A percentile compares a stretch with the other conserved stretches of the same genome.
Evolutionary conservation across 2,113 vertebrate genomes (phyloP).

Genomic region (Pterophyllum scalare): DNA sequence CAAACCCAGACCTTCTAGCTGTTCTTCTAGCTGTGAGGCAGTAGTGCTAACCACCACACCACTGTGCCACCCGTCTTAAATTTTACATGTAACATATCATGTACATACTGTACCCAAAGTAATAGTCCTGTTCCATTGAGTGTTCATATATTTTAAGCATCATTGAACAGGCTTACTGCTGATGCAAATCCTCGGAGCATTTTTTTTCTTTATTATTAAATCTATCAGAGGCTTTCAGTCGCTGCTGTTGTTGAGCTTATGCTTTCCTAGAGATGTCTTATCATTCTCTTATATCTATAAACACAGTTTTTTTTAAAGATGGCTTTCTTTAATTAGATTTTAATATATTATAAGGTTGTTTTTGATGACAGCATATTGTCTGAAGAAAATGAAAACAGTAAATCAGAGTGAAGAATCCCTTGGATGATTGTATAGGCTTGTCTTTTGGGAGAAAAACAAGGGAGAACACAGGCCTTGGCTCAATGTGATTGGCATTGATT

Average conservation of each 20-base stretch:
- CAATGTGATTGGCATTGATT: slow-evolving; percentile 77
- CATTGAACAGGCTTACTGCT: slow-evolving; percentile 23
- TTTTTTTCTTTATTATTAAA: slow-evolving; percentile 26
- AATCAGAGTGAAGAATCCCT: slow-evolving; percentile 51
- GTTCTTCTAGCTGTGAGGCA: no score
- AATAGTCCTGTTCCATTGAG: neutral
- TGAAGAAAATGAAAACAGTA: slow-evolving; percentile 60
- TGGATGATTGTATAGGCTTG: slow-evolving; percentile 46
- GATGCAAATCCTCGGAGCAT: slow-evolving; percentile 30
- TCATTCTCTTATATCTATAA: neutral
- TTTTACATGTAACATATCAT: no score
- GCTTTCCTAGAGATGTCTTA: neutral
- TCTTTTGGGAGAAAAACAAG: slow-evolving; percentile 54
- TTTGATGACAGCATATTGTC: slow-evolving; percentile 30
- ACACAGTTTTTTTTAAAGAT: neutral
- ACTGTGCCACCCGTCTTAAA: no score
- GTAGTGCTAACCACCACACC: no score
- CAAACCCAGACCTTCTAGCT: no score
- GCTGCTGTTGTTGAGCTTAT: neutral
- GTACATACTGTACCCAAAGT: no score
- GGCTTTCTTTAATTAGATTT: slow-evolving; percentile 28
- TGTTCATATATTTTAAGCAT: slow-evolving; percentile 17
- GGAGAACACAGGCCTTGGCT: slow-evolving; percentile 52
- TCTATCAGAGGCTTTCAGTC: slow-evolving; percentile 9
- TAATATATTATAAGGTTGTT: slow-evolving; percentile 35